phyloP scores from a whole-genome alignment of 2,797 vertebrate genomes.

The Numenius phaeopus region DNA sequence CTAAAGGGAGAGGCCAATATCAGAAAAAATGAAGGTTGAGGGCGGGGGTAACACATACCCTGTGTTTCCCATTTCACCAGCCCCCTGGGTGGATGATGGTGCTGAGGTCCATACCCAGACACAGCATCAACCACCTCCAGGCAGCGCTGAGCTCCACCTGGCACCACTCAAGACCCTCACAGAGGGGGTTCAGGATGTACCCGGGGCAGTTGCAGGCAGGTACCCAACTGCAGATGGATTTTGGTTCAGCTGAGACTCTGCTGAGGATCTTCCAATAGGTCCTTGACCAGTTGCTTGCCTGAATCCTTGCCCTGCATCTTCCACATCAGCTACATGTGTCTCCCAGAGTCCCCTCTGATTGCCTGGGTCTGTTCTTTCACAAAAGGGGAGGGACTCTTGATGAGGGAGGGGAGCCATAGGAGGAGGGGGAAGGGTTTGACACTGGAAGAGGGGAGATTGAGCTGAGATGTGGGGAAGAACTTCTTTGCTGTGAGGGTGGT shows the following conservation, averaged over 20 bases:
- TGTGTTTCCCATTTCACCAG: not conserved
- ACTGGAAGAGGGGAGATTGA: too few relatives aligned
- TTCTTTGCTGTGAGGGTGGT: too few relatives aligned
- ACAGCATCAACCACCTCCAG: not conserved
- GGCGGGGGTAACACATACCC: fast-evolving
- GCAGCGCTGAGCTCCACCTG: not conserved
- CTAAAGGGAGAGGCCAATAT: not conserved
- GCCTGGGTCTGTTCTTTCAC: not conserved
- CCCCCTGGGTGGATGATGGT: not conserved
- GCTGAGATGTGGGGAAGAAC: too few relatives aligned
- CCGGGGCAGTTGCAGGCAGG: fast-evolving
- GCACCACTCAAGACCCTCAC: fast-evolving
- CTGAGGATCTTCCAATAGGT: not conserved
- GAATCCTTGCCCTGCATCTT: not conserved
- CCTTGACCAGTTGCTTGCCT: not conserved
- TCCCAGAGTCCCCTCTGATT: not conserved
- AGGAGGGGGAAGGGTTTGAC: too few relatives aligned
- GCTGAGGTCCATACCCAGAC: not conserved
- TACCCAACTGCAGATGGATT: not conserved
- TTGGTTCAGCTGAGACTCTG: not conserved
- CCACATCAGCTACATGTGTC: not conserved
- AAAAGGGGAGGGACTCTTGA: not conserved
- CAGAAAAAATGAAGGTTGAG: not conserved
- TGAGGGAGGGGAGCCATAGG: too few relatives aligned
- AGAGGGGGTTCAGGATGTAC: fast-evolving